Conservation (phyloP, 2,888 invertebrate species). For the Troides aeacus region DNA sequence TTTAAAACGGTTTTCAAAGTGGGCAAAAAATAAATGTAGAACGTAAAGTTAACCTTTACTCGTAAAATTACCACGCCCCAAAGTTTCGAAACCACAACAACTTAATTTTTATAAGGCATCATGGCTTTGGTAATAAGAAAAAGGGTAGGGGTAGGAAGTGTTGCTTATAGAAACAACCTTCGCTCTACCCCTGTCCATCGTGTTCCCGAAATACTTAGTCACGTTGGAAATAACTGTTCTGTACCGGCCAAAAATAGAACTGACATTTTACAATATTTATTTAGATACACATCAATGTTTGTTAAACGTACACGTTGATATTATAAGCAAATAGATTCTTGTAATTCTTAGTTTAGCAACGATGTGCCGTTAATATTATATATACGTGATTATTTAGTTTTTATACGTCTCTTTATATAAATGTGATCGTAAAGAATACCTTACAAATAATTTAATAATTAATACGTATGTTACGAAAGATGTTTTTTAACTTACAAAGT, state of each 20-base stretch:
- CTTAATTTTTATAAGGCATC: background rate
- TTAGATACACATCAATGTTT: background rate
- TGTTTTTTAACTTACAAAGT: no score
- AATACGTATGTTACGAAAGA: no score
- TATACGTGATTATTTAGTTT: no score
- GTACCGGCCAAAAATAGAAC: background rate
- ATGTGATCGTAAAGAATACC: no score
- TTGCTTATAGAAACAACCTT: background rate
- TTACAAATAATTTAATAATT: no score
- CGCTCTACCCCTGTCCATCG: background rate
- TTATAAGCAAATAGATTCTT: background rate
- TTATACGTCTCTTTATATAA: no score
- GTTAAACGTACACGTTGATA: background rate
- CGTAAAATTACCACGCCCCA: background rate
- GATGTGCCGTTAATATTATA: background rate
- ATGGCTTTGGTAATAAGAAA: background rate
- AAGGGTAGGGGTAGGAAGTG: background rate
- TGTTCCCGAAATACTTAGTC: conserved; percentile 9
- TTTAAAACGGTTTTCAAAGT: background rate
- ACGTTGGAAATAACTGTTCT: background rate
- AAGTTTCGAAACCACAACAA: background rate
- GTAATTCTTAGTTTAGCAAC: background rate
- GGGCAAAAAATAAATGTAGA: background rate
- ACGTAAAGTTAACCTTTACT: background rate
- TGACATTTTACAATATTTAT: background rate